These are phyloP conservation scores for Carassius carassius DNA, from an alignment of 2,113 vertebrate species.

Conservation along the genomic window DNA sequence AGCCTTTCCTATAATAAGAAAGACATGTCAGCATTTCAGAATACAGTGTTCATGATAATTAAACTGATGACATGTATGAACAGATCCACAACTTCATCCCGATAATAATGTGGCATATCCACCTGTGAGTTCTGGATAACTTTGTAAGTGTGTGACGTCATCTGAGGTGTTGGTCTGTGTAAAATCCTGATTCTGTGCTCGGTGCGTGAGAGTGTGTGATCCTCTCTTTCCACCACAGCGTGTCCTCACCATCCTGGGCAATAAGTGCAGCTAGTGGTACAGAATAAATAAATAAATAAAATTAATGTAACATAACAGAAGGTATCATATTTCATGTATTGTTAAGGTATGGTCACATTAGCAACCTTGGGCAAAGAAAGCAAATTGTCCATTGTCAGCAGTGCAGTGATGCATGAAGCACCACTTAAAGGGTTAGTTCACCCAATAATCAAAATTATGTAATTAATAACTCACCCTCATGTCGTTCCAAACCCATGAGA, in stretches of 20 bases:
- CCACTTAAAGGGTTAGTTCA: too few relatives aligned
- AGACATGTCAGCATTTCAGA: background rate
- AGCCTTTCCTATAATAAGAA: conserved; percentile 52
- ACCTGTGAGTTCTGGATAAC: conserved; percentile 27
- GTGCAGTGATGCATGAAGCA: background rate
- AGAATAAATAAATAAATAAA: background rate
- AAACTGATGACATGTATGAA: background rate
- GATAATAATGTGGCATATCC: background rate
- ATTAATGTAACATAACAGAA: background rate
- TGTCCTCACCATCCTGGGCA: conserved; percentile 40
- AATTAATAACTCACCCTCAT: too few relatives aligned
- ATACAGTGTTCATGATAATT: background rate
- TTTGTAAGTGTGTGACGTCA: background rate
- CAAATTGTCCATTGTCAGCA: background rate
- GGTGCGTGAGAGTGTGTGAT: conserved; percentile 30
- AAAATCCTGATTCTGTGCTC: conserved; percentile 24
- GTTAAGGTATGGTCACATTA: background rate
- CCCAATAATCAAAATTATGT: too few relatives aligned
- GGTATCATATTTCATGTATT: background rate
- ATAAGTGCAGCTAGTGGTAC: conserved; percentile 22
- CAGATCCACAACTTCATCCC: background rate
- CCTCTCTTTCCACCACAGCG: conserved; percentile 6
- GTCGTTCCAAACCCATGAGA: too few relatives aligned
- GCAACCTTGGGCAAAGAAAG: background rate
- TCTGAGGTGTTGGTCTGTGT: background rate